Percentiles rank a stretch among this genome's conserved stretches.
These are phyloP conservation scores for Ethmia dodecea DNA, from an alignment of 2,888 invertebrate genomes.

Conservation along the genomic window DNA sequence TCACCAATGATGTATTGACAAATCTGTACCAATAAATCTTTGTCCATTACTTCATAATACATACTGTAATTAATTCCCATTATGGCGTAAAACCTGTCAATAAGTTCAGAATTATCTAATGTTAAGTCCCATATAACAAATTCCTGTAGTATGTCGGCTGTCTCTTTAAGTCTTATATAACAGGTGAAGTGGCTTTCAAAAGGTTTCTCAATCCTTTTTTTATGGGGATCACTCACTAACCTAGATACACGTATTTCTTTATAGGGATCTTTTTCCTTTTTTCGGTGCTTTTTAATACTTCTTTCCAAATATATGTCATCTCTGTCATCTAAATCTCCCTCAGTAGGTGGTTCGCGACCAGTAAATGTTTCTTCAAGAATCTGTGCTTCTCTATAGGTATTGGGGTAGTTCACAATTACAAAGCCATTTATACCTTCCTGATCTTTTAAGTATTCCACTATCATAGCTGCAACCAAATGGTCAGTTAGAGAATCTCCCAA, in stretches of 20 bases:
- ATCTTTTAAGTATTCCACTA: slow-evolving; percentile 78
- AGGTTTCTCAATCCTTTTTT: slow-evolving; percentile 37
- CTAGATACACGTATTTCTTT: slow-evolving; percentile 60
- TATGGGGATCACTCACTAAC: slow-evolving; percentile 72
- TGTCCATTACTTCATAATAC: slow-evolving; percentile 76
- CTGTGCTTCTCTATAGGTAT: slow-evolving; percentile 74
- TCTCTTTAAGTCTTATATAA: slow-evolving; percentile 69
- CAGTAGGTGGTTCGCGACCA: slow-evolving; percentile 65
- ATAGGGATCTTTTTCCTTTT: slow-evolving; percentile 50
- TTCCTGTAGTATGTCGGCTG: slow-evolving; percentile 58
- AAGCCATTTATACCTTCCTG: slow-evolving; percentile 72
- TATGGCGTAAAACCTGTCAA: slow-evolving; percentile 78
- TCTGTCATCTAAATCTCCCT: slow-evolving; percentile 42
- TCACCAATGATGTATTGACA: slow-evolving; percentile 69
- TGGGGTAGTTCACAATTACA: slow-evolving; percentile 81
- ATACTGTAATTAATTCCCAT: slow-evolving; percentile 78
- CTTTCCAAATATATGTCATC: slow-evolving; percentile 64
- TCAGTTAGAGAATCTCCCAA: slow-evolving; percentile 75
- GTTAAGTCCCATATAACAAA: slow-evolving; percentile 56
- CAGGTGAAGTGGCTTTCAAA: slow-evolving; percentile 77
- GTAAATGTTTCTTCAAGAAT: slow-evolving; percentile 78
- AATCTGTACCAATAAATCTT: slow-evolving; percentile 67
- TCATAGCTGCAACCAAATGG: slow-evolving; percentile 72
- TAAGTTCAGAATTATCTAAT: slow-evolving; percentile 60
- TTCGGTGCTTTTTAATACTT: slow-evolving; percentile 49